These are phyloP conservation scores for Zeus faber DNA, from an alignment of 2,113 vertebrate species.

Conservation along the genomic window DNA sequence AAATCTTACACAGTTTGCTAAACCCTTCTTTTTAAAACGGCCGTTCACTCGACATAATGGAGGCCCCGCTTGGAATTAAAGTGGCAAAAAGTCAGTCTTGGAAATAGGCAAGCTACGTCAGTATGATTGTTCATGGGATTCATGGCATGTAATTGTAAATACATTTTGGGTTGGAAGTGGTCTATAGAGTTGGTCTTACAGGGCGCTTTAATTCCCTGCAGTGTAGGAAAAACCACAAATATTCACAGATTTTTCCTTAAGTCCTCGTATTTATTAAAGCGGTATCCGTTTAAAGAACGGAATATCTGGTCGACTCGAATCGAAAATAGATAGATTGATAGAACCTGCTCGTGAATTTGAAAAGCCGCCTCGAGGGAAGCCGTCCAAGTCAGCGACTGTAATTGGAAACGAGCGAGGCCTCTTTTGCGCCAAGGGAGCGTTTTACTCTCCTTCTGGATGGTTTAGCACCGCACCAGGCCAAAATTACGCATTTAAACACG, in stretches of 20 bases:
- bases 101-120: neutral
- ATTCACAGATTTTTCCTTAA: neutral
- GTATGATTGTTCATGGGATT: neutral
- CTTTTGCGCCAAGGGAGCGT: neutral
- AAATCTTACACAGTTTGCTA: neutral
- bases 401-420: neutral
- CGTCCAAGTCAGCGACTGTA: neutral
- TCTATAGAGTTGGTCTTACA: no score
- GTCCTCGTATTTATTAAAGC: neutral
- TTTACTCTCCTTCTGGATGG: neutral
- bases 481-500: slow-evolving; percentile 8
- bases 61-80: neutral
- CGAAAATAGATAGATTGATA: neutral
- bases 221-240: neutral
- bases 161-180: neutral
- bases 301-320: neutral
- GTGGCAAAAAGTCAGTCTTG: neutral
- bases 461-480: slow-evolving; percentile 1
- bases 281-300: neutral
- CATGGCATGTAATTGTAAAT: neutral
- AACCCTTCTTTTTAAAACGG: neutral
- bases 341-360: neutral
- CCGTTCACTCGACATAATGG: neutral
- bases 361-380: neutral
- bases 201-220: neutral